Evolutionary conservation across 1,140 invertebrate species (phyloP).

Genomic region (Pseudomyrmex cubaensis): DNA sequence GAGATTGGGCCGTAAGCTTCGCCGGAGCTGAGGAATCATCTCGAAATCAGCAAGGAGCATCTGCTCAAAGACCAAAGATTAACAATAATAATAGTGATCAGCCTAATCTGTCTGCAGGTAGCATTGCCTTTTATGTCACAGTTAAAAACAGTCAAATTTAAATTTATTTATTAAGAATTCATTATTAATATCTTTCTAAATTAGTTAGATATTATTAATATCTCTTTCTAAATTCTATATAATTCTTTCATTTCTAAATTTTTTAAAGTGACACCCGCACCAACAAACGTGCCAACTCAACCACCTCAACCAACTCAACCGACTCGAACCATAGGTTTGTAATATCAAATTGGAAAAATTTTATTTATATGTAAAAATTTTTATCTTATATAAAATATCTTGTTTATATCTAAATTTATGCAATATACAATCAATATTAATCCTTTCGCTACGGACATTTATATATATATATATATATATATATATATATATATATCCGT

Average conservation of each 20-base stretch:
- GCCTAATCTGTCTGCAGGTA: not conserved
- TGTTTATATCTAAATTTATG: too few relatives aligned
- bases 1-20: constrained; percentile 79
- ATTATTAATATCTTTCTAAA: too few relatives aligned
- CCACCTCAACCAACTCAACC: not conserved
- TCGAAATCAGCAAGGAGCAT: constrained; percentile 66
- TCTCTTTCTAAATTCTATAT: too few relatives aligned
- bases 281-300: not conserved
- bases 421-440: too few relatives aligned
- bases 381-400: too few relatives aligned
- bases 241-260: too few relatives aligned
- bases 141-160: too few relatives aligned
- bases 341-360: not conserved
- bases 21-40: constrained; percentile 77
- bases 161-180: too few relatives aligned
- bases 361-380: not conserved
- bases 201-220: too few relatives aligned
- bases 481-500: not conserved
- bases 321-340: not conserved
- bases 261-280: not conserved
- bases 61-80: constrained; percentile 57
- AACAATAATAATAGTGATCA: not conserved
- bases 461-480: not conserved
- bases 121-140: too few relatives aligned
- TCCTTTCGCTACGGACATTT: too few relatives aligned